Evolutionary conservation across 2,888 invertebrate species (phyloP), one percentile per base, ranked within the genome.

Genomic region (Pollenia angustigena): DNA sequence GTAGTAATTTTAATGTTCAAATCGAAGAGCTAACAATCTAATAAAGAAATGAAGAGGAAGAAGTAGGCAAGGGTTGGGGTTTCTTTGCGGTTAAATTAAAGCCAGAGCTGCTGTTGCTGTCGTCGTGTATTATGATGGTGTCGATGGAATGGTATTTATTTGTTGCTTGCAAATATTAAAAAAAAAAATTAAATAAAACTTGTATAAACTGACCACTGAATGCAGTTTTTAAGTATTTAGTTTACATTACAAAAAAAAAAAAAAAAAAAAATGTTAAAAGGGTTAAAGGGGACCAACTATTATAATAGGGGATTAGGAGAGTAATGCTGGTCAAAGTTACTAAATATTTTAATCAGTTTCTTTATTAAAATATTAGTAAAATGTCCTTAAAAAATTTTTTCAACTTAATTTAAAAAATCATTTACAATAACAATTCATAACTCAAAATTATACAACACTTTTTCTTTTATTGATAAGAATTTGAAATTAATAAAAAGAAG

Each of bases 171-270:
- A 71, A 69, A 60, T 44, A 9, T 16, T n/a, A 42, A 40, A n/a
- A 11, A 11, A 42, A 68, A 58, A 60, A 8, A 79, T 40, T 50
- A 80, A 80, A 12, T 18, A 56, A 66, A 74, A 66, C 74, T 74
- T 56, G 50, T 54, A 48, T 58, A 56, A 74, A 56, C 48, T 81
- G 72, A 81, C 81, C 81, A 81, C 81, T 74, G 56, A 66, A 66
- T 74, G 56, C 64, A 81, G 74, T 66, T 74, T 72, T 56, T 42
- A 81, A 74, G 64, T 74, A 66, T 64, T 81, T 74, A 74, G 40
- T 74, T 74, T 81, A 48, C 56, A 66, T 71, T 80, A 54, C 74
- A 81, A n/a, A 54, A 62, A 76, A n/a, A n/a, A n/a, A n/a, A n/a
- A n/a, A n/a, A n/a, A n/a, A n/a, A n/a, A n/a, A n/a, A 48, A 46